Percentiles rank a stretch among this genome's conserved stretches.
phyloP scores from a whole-genome alignment of 2,797 vertebrate species.

The Amniataba percoides region DNA sequence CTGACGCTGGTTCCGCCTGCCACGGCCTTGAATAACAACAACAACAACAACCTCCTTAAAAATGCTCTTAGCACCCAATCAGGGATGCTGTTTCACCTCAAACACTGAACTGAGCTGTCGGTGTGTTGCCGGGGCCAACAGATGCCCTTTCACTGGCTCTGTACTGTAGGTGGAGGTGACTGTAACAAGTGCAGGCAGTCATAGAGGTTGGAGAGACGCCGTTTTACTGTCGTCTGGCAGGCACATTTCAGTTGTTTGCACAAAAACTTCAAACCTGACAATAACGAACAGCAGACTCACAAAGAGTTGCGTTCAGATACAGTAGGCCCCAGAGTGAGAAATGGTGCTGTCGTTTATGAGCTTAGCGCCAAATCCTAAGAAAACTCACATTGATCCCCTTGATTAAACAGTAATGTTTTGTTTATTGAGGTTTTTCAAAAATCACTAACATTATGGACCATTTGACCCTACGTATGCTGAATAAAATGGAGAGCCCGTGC shows the following conservation, averaged over 20 bases:
- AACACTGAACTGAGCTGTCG: conserved; percentile 49
- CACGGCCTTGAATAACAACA: conserved; percentile 74
- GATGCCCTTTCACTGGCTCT: conserved; percentile 72
- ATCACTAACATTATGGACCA: conserved; percentile 27
- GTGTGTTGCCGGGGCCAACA: conserved; percentile 64
- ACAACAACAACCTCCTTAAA: conserved; percentile 65
- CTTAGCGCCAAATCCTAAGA: neutral
- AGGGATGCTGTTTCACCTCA: conserved; percentile 68
- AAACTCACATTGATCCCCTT: conserved; percentile 30
- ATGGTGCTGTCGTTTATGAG: conserved; percentile 28
- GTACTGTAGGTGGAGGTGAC: conserved; percentile 24
- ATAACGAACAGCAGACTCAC: neutral
- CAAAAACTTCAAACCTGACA: neutral
- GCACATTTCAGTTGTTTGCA: conserved; percentile 9
- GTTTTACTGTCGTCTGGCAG: conserved; percentile 1
- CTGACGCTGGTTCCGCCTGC: conserved; percentile 70
- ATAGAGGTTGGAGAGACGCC: conserved; percentile 12
- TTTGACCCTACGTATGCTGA: conserved; percentile 28
- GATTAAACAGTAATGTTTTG: conserved; percentile 44
- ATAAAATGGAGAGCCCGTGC: conserved; percentile 22
- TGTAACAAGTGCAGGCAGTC: conserved; percentile 52
- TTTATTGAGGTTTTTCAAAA: conserved; percentile 46
- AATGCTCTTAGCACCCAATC: conserved; percentile 58
- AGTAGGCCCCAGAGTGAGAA: neutral
- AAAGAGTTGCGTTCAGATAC: conserved; percentile 3